A percentile compares a stretch with the other conserved stretches of the same genome.
Evolutionary conservation across 2,113 vertebrate species (phyloP).

Genomic region (Lophura nycthemera): DNA sequence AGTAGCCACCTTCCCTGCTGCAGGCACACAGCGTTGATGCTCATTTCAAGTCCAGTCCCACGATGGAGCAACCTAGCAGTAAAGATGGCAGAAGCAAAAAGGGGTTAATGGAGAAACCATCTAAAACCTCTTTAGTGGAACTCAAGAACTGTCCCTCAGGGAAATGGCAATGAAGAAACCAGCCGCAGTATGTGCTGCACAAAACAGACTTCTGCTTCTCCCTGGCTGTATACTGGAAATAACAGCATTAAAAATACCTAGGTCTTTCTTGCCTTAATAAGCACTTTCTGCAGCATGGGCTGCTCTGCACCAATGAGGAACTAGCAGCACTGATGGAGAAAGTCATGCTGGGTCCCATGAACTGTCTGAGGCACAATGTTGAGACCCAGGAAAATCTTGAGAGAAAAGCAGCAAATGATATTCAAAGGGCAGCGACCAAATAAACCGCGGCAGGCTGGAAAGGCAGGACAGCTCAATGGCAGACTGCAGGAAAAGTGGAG

Average conservation of each 20-base stretch:
- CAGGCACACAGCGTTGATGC: neutral
- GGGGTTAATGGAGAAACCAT: slow-evolving; percentile 22
- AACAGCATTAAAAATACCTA: neutral
- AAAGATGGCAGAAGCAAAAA: neutral
- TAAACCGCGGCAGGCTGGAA: neutral
- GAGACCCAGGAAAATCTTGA: neutral
- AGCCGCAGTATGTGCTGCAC: neutral
- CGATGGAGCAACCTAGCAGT: neutral
- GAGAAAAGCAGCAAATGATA: neutral
- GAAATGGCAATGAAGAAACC: slow-evolving; percentile 29
- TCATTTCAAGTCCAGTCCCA: neutral
- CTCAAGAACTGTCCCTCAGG: neutral
- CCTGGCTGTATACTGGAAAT: neutral
- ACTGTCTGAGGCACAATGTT: neutral
- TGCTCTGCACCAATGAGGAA: neutral
- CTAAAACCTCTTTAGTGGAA: slow-evolving; percentile 14
- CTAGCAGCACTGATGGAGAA: neutral
- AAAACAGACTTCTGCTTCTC: neutral
- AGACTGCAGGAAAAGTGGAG: neutral
- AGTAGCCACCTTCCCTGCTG: neutral
- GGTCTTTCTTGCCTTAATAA: neutral
- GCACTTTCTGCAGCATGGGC: neutral
- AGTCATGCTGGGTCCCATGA: neutral
- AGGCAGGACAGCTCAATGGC: neutral
- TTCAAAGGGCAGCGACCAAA: neutral